A percentile compares a stretch with the other conserved stretches of the same genome.
phyloP scores from a whole-genome alignment of 2,888 invertebrate genomes.

The Zygothrica quintamaculata region DNA sequence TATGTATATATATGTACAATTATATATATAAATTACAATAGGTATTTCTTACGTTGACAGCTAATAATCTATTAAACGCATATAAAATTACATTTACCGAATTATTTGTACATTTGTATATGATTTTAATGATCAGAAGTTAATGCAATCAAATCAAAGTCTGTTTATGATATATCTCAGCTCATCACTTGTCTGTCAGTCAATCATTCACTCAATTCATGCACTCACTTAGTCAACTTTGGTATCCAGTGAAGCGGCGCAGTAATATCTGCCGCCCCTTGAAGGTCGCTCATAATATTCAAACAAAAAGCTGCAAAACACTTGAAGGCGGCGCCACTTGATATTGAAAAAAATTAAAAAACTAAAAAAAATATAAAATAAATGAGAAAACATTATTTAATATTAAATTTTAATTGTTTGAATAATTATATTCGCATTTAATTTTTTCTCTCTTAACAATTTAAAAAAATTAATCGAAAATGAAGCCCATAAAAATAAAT shows the following conservation, averaged over 20 bases:
- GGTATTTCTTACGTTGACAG: slow-evolving; percentile 3
- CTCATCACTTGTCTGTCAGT: slow-evolving; percentile 57
- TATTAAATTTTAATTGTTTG: slow-evolving; percentile 20
- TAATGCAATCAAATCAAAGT: slow-evolving; percentile 26
- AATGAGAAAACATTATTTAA: too few relatives aligned
- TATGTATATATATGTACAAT: too few relatives aligned
- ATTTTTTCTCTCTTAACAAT: too few relatives aligned
- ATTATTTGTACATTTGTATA: neutral
- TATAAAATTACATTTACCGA: slow-evolving; percentile 13
- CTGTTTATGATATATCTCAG: slow-evolving; percentile 18
- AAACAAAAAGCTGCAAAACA: slow-evolving; percentile 38
- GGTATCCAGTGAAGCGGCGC: slow-evolving; percentile 67
- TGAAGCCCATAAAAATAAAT: too few relatives aligned
- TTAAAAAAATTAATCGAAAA: too few relatives aligned
- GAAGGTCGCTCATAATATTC: slow-evolving; percentile 57
- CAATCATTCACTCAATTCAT: slow-evolving; percentile 49
- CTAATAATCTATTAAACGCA: slow-evolving; percentile 2
- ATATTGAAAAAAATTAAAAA: slow-evolving; percentile 9
- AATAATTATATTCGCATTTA: slow-evolving; percentile 35
- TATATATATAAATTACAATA: too few relatives aligned
- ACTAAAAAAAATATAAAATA: slow-evolving; percentile 2
- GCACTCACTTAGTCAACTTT: slow-evolving; percentile 22
- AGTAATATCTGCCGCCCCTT: slow-evolving; percentile 69
- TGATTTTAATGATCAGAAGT: slow-evolving; percentile 24
- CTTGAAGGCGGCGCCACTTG: slow-evolving; percentile 59